Percentiles rank a stretch among this genome's conserved stretches.
phyloP scores from a whole-genome alignment of 2,888 invertebrate genomes.

The Callimorpha dominula region DNA sequence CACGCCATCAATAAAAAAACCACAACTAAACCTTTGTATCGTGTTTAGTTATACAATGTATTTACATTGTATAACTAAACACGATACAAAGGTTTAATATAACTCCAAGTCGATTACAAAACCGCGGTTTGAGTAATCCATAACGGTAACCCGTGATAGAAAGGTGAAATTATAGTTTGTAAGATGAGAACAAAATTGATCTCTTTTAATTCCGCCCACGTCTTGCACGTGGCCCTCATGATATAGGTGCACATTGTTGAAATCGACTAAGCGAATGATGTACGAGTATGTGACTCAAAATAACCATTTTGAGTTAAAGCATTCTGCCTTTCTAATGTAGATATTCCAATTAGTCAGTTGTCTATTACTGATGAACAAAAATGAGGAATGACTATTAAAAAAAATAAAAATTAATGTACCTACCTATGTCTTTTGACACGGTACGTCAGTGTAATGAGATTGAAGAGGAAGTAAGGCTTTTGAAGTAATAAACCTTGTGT shows the following conservation, averaged over 20 bases:
- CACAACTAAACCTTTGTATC: conserved; percentile 38
- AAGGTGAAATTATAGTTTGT: conserved; percentile 12
- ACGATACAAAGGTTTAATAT: conserved; percentile 35
- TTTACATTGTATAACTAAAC: conserved; percentile 32
- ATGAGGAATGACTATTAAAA: conserved; percentile 1
- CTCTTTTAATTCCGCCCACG: neutral
- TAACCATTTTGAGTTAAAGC: neutral
- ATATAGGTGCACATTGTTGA: conserved; percentile 9
- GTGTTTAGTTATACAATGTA: conserved; percentile 25
- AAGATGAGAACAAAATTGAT: neutral
- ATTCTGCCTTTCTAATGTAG: neutral
- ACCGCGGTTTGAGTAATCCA: conserved; percentile 42
- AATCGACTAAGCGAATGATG: neutral
- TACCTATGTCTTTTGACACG: conserved; percentile 19
- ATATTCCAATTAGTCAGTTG: neutral
- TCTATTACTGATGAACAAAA: neutral
- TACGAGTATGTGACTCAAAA: neutral
- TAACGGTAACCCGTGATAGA: conserved; percentile 10
- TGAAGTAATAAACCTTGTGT: conserved; percentile 30
- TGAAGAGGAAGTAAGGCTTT: conserved; percentile 34
- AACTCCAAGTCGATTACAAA: conserved; percentile 8
- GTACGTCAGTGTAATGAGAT: conserved; percentile 21
- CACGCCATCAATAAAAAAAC: too few species aligned
- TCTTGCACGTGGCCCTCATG: conserved; percentile 26
- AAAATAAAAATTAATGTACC: conserved; percentile 14